Evolutionary conservation across 1,140 invertebrate genomes (phyloP).

Genomic region (Temnothorax nylanderi): DNA sequence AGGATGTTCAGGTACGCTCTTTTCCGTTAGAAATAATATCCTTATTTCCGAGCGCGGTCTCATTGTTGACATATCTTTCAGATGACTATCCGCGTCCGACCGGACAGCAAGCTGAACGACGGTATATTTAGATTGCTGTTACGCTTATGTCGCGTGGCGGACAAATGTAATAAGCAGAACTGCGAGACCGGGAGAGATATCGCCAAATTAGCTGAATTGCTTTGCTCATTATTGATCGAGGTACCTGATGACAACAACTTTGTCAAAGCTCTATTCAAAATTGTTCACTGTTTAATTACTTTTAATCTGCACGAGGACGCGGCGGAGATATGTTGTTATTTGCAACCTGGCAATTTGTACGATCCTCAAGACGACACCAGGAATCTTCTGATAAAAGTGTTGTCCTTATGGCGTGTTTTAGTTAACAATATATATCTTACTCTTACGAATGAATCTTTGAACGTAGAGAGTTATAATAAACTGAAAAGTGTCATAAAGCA

Average conservation of each 20-base stretch:
- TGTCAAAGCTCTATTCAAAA: conserved; percentile 73
- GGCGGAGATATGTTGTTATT: conserved; percentile 63
- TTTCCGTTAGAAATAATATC: background rate
- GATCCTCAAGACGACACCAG: conserved; percentile 1
- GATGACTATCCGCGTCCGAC: conserved; percentile 2
- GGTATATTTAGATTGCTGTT: conserved; percentile 74
- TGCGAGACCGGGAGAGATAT: conserved; percentile 60
- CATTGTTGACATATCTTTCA: conserved; percentile 49
- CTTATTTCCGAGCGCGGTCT: background rate
- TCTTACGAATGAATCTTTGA: conserved; percentile 20
- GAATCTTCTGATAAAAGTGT: conserved; percentile 59
- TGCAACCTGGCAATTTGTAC: conserved; percentile 58
- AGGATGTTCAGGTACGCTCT: conserved; percentile 65
- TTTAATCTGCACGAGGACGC: conserved; percentile 73
- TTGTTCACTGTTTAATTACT: conserved; percentile 68
- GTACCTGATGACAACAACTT: conserved; percentile 71
- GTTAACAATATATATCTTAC: conserved; percentile 27
- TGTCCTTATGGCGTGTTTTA: conserved; percentile 51
- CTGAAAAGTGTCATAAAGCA: conserved; percentile 45
- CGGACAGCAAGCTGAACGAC: conserved; percentile 54
- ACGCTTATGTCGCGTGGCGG: conserved; percentile 67
- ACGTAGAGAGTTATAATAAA: conserved; percentile 22
- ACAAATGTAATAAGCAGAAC: conserved; percentile 66
- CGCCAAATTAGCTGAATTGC: conserved; percentile 49
- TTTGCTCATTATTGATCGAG: conserved; percentile 68